phyloP scores from a whole-genome alignment of 2,113 vertebrate genomes.

The Archocentrus centrarchus region DNA sequence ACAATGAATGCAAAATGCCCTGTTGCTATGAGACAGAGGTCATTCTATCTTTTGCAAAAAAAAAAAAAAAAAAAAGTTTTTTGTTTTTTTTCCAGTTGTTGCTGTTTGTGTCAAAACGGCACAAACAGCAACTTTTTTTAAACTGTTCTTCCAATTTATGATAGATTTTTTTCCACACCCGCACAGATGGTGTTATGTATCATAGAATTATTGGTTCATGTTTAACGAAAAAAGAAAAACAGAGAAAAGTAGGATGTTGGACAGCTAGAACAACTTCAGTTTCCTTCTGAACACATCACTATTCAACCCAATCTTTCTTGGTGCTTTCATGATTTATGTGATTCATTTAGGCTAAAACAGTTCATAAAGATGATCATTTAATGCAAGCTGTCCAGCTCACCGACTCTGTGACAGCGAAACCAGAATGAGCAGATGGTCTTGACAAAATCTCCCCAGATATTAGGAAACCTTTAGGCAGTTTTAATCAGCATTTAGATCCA shows the following conservation, averaged over 20 bases:
- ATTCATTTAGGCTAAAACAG: neutral
- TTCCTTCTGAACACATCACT: neutral
- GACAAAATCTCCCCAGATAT: neutral
- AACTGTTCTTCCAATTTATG: neutral
- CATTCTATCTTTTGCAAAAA: neutral
- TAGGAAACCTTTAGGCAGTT: neutral
- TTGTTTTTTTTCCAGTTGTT: neutral
- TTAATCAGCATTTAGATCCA: neutral
- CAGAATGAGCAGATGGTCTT: neutral
- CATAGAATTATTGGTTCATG: neutral
- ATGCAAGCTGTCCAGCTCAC: neutral
- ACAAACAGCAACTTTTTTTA: neutral
- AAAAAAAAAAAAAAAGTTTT: neutral
- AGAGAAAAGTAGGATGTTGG: neutral
- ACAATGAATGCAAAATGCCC: neutral
- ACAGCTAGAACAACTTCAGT: neutral
- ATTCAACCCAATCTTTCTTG: too few species aligned
- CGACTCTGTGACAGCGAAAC: neutral
- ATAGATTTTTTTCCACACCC: neutral
- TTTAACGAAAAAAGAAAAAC: neutral
- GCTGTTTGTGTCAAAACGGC: neutral
- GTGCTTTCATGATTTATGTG: neutral
- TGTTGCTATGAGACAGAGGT: constrained; percentile 13
- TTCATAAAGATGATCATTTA: neutral
- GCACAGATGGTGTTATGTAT: constrained; percentile 5